Evolutionary conservation across 2,888 invertebrate species (phyloP).

Genomic region (Erebia epiphron): DNA sequence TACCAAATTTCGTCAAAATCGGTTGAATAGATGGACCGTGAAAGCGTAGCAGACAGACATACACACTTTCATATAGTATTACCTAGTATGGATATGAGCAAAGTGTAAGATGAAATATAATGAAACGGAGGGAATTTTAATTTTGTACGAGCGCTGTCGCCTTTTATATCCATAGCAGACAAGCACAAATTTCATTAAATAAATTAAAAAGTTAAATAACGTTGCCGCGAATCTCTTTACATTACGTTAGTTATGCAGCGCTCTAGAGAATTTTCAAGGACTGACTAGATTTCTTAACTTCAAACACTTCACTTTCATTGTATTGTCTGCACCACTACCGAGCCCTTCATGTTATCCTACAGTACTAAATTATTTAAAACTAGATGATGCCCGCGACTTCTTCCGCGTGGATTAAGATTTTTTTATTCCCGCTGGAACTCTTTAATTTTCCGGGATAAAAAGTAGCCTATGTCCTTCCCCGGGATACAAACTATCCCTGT

Average conservation of each 20-base stretch:
- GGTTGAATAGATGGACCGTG: too few relatives aligned
- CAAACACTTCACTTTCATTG: slow-evolving; percentile 48
- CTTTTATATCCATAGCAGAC: slow-evolving; percentile 34
- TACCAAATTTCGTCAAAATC: too few relatives aligned
- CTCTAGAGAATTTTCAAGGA: slow-evolving; percentile 52
- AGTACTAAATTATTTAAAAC: slow-evolving; percentile 5
- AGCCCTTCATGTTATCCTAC: slow-evolving; percentile 8
- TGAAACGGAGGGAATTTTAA: slow-evolving; percentile 19
- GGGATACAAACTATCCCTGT: too few relatives aligned
- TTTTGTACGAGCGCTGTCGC: slow-evolving; percentile 23
- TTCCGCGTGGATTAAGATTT: too few relatives aligned
- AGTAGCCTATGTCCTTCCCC: too few relatives aligned
- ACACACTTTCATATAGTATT: too few relatives aligned
- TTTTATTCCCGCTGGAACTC: too few relatives aligned
- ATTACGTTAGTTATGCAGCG: slow-evolving; percentile 57
- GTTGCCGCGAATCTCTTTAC: slow-evolving; percentile 46
- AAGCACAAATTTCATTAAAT: slow-evolving; percentile 47
- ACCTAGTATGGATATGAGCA: not conserved
- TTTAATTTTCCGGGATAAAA: too few relatives aligned
- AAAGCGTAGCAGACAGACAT: too few relatives aligned
- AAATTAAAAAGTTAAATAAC: slow-evolving; percentile 57
- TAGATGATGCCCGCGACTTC: too few relatives aligned
- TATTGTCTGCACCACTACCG: slow-evolving; percentile 37
- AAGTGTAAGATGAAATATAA: slow-evolving; percentile 11
- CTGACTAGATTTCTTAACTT: slow-evolving; percentile 45